Percentiles rank a stretch among this genome's conserved stretches.
phyloP scores from a whole-genome alignment of 2,113 vertebrate genomes.

The Dipodomys merriami region DNA sequence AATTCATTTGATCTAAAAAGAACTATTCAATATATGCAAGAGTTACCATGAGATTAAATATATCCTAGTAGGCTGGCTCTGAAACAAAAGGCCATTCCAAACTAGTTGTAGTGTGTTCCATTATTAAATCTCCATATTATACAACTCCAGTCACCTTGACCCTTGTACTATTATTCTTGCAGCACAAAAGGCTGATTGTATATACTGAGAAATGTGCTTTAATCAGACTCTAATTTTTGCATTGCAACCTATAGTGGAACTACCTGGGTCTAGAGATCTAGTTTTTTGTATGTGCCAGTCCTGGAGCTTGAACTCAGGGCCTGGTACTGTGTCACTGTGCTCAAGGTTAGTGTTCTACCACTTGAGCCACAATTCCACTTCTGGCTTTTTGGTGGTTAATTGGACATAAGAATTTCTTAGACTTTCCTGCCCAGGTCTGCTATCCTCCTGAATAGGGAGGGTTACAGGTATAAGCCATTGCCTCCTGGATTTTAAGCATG shows the following conservation, averaged over 20 bases:
- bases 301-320: too few relatives aligned
- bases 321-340: too few relatives aligned
- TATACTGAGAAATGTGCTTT: neutral
- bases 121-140: neutral
- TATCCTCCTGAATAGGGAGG: too few relatives aligned
- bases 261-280: neutral
- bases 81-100: neutral
- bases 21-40: neutral
- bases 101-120: neutral
- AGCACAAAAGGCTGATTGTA: neutral
- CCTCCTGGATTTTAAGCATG: neutral
- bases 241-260: neutral
- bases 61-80: neutral
- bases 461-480: too few relatives aligned
- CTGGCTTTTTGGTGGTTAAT: too few relatives aligned
- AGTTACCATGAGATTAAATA: neutral
- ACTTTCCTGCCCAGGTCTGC: too few relatives aligned
- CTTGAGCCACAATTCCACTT: too few relatives aligned
- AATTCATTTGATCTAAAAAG: constrained; percentile 38
- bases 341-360: too few relatives aligned
- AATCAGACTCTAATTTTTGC: neutral
- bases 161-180: neutral
- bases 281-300: too few relatives aligned
- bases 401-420: too few relatives aligned
- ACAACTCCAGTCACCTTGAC: neutral